phyloP scores from a whole-genome alignment of 2,888 invertebrate species.

The Dione vanillae region DNA sequence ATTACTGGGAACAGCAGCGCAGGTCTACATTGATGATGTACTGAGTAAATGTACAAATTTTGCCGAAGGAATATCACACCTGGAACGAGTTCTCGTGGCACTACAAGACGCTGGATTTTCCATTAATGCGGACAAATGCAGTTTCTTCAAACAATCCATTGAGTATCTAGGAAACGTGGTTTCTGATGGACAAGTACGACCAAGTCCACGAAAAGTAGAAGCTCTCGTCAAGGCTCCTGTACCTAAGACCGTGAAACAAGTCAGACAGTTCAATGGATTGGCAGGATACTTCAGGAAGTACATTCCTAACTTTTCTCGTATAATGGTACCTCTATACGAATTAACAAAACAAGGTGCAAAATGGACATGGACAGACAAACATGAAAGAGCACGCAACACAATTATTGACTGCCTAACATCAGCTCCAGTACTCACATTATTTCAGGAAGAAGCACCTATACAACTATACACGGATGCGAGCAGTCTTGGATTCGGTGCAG shows the following conservation, averaged over 20 bases:
- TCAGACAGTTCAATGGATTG: conserved; percentile 48
- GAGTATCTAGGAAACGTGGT: conserved; percentile 53
- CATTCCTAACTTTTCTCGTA: conserved; percentile 39
- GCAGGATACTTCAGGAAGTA: conserved; percentile 44
- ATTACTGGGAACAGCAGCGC: conserved; percentile 32
- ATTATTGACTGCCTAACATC: too few relatives aligned
- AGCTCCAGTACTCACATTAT: too few relatives aligned
- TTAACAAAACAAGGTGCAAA: conserved; percentile 36
- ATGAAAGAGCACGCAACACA: too few relatives aligned
- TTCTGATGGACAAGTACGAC: conserved; percentile 48
- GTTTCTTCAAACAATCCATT: conserved; percentile 48
- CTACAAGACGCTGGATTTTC: conserved; percentile 51
- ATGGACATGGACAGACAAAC: conserved; percentile 34
- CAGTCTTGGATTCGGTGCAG: conserved; percentile 47
- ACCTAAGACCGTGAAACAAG: conserved; percentile 49
- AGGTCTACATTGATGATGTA: conserved; percentile 54
- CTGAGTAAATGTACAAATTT: conserved; percentile 40
- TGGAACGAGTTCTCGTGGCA: conserved; percentile 48
- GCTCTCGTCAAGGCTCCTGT: conserved; percentile 50
- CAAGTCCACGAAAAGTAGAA: conserved; percentile 51
- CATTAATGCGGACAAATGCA: conserved; percentile 49
- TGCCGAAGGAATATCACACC: conserved; percentile 35
- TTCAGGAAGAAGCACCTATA: conserved; percentile 17
- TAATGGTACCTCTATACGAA: conserved; percentile 40
- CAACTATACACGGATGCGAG: conserved; percentile 51